Base-by-base conservation (phyloP, 2,113 vertebrate genomes). In the Clupea harengus region DNA sequence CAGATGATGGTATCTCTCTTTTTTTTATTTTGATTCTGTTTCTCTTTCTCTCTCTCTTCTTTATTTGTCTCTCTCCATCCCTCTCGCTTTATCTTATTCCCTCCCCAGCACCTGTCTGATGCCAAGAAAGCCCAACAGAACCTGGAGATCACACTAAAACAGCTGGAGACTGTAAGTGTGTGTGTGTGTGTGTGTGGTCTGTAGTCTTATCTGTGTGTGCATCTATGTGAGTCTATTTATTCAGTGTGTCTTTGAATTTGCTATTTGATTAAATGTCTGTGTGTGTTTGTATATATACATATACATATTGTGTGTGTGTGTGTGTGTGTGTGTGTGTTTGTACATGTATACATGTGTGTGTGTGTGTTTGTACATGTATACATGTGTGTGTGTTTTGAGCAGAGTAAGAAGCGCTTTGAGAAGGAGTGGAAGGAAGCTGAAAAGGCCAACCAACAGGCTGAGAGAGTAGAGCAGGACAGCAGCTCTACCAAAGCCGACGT, bases 391-490 rank as follows among this genome's bases (percentile, higher is more conserved):
- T 83, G 4, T 57, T 22, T 67, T 78, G 75, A 5, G 3, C 84
- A 97, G 97, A 96, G 93, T 75, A 97, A 97, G 89, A 96, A 95
- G 28, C 96, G 96, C 4, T 97, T 95, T 85, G 96, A 97, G 45
- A 95, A 97, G 46, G 96, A 97, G 89, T 97, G 96, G 93, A 93
- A 91, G 0, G 97, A 97, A 57, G 96, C 95, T 0, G 97, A 97
- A 82, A 97, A 96, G 88, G 95, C 96, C 0, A 91, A 93, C 52
- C 95, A 95, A 83, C 96, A 95, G 0, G 95, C 95, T 0, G 96
- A 97, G 78, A 94, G 92, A 81, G 90, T 88, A 0, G 96, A 97
- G 84, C 93, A 89, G n/a, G 97, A 97, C 57, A 45, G 92, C 67
- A 95, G 93, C 9, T 91, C 96, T 50, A 96, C 96, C 83, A 96